phyloP scores from a whole-genome alignment of 2,797 vertebrate species.

The Psittacula echo region DNA sequence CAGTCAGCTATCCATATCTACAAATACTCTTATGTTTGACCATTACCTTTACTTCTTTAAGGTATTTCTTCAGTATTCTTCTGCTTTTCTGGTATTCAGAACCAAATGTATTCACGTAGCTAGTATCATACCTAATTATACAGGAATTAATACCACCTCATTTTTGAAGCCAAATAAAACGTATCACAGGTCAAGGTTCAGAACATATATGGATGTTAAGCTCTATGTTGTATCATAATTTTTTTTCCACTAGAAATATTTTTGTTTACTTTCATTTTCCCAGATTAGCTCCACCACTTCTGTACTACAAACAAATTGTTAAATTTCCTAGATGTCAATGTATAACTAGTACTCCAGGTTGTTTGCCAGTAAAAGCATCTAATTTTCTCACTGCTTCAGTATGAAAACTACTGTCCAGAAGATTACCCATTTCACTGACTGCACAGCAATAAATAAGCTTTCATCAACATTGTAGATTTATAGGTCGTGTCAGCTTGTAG shows the following conservation, averaged over 20 bases:
- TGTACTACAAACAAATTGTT: neutral
- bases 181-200: neutral
- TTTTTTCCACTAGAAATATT: neutral
- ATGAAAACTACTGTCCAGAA: neutral
- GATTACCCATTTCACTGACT: neutral
- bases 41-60: neutral
- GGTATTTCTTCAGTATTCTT: neutral
- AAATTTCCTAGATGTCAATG: neutral
- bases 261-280: neutral
- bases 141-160: neutral
- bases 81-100: neutral
- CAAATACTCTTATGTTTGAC: neutral
- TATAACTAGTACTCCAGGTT: neutral
- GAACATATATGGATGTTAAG: neutral
- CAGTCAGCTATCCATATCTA: neutral
- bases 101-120: neutral
- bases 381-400: neutral
- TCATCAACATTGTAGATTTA: neutral
- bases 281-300: neutral
- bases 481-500: neutral
- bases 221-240: neutral
- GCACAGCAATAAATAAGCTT: neutral
- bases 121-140: neutral
- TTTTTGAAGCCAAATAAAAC: neutral
- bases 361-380: neutral